Conservation (phyloP, 1,140 invertebrate genomes). For the Holotrichia oblita region DNA sequence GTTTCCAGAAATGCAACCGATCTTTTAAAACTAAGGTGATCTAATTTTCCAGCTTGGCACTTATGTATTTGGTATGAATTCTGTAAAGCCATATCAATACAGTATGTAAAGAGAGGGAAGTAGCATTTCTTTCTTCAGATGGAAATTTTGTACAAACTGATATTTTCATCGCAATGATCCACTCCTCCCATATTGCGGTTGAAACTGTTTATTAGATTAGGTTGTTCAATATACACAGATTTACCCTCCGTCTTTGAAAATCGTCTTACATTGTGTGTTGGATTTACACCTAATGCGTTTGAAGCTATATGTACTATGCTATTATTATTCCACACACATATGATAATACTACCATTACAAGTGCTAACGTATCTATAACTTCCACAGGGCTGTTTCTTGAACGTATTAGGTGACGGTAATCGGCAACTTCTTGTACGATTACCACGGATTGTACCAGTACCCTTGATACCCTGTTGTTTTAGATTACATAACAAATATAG, state of each 20-base stretch:
- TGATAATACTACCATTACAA: no score
- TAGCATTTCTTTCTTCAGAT: slow-evolving; percentile 54
- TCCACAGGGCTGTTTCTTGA: slow-evolving; percentile 43
- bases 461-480: slow-evolving; percentile 42
- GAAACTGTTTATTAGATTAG: slow-evolving; percentile 45
- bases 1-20: slow-evolving; percentile 41
- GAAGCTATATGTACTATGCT: slow-evolving; percentile 40
- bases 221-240: slow-evolving; percentile 47
- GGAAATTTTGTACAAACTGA: slow-evolving; percentile 45
- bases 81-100: slow-evolving; percentile 55
- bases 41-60: slow-evolving; percentile 39
- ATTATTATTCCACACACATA: no score
- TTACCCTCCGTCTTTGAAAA: slow-evolving; percentile 50
- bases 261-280: slow-evolving; percentile 45
- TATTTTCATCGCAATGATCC: slow-evolving; percentile 45
- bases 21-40: slow-evolving; percentile 44
- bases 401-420: slow-evolving; percentile 35
- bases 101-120: slow-evolving; percentile 51
- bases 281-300: slow-evolving; percentile 42
- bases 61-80: slow-evolving; percentile 53
- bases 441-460: slow-evolving; percentile 46
- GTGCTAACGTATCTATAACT: slow-evolving; percentile 47
- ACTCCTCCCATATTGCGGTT: slow-evolving; percentile 53
- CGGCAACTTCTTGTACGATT: slow-evolving; percentile 42
- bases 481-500: slow-evolving; percentile 52